These are phyloP conservation scores for Crypturellus undulatus DNA, from an alignment of 2,113 vertebrate genomes.

Conservation along the genomic window DNA sequence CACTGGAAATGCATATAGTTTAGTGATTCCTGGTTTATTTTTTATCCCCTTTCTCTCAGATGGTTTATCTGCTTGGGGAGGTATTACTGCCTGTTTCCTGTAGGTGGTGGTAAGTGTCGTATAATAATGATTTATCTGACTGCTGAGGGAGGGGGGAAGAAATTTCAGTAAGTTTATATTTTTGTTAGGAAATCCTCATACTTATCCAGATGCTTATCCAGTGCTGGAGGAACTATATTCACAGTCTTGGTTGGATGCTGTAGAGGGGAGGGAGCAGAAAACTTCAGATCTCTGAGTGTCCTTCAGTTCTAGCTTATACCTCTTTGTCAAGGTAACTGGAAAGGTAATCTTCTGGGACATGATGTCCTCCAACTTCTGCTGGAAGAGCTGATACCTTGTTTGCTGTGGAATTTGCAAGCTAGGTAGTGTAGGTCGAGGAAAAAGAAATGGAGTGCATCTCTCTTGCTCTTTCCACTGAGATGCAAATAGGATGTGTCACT, in stretches of 20 bases:
- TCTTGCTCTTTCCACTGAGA: not conserved
- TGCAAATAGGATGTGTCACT: not conserved
- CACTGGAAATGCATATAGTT: not conserved
- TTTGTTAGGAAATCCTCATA: not conserved
- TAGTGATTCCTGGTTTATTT: not conserved
- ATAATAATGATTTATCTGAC: not conserved
- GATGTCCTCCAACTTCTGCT: not conserved
- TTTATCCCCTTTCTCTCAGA: not conserved
- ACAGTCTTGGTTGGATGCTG: not conserved
- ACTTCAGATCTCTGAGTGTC: not conserved
- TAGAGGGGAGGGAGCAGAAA: not conserved
- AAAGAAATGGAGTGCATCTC: not conserved
- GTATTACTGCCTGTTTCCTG: slow-evolving; percentile 21
- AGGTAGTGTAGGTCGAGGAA: not conserved
- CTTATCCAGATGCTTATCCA: not conserved
- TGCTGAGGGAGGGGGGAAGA: not conserved
- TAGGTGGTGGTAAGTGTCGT: slow-evolving; percentile 27
- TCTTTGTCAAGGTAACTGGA: not conserved
- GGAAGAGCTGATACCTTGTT: not conserved
- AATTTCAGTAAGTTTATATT: not conserved
- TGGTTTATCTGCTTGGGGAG: not conserved
- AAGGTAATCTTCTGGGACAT: not conserved
- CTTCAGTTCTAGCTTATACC: not conserved
- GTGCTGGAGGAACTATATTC: not conserved
- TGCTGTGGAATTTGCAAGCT: not conserved